Evolutionary conservation across 2,888 invertebrate genomes (phyloP).

Genomic region (Synergus gifuensis): DNA sequence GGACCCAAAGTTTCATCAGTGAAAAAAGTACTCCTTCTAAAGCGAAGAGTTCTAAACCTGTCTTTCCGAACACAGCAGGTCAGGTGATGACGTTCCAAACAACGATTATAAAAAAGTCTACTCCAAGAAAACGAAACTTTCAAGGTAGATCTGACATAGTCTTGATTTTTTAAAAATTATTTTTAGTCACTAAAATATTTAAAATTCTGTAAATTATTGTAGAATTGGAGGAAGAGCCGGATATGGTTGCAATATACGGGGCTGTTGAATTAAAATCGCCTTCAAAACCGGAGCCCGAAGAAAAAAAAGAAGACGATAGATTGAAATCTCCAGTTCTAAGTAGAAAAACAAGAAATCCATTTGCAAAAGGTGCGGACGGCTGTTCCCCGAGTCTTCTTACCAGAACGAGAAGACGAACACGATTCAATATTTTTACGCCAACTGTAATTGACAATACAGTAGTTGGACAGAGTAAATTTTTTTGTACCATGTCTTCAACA

Average conservation of each 20-base stretch:
- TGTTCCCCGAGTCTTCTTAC: slow-evolving; percentile 70
- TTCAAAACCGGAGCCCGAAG: slow-evolving; percentile 33
- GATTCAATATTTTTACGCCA: slow-evolving; percentile 62
- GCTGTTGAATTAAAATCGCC: slow-evolving; percentile 42
- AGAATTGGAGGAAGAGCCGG: slow-evolving; percentile 52
- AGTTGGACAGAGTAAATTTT: slow-evolving; percentile 70
- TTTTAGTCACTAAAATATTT: background rate
- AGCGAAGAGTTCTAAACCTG: slow-evolving; percentile 43
- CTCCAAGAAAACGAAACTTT: slow-evolving; percentile 61
- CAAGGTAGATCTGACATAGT: slow-evolving; percentile 45
- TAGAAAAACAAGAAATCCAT: slow-evolving; percentile 58
- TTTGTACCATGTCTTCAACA: slow-evolving; percentile 52
- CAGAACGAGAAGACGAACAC: slow-evolving; percentile 62
- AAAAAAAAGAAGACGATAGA: slow-evolving; percentile 23
- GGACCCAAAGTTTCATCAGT: slow-evolving; percentile 71
- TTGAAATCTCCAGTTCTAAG: slow-evolving; percentile 52
- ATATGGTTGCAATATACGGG: slow-evolving; percentile 59
- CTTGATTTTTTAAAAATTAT: background rate
- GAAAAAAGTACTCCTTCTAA: slow-evolving; percentile 58
- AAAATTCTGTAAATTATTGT: slow-evolving; percentile 36
- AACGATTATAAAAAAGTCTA: slow-evolving; percentile 50
- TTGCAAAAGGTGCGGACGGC: slow-evolving; percentile 59
- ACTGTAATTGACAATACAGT: slow-evolving; percentile 69
- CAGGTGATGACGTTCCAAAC: slow-evolving; percentile 74
- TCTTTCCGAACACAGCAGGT: slow-evolving; percentile 65